These are phyloP conservation scores for Eubasilissa regina DNA, from an alignment of 1,140 invertebrate species.

Conservation along the genomic window DNA sequence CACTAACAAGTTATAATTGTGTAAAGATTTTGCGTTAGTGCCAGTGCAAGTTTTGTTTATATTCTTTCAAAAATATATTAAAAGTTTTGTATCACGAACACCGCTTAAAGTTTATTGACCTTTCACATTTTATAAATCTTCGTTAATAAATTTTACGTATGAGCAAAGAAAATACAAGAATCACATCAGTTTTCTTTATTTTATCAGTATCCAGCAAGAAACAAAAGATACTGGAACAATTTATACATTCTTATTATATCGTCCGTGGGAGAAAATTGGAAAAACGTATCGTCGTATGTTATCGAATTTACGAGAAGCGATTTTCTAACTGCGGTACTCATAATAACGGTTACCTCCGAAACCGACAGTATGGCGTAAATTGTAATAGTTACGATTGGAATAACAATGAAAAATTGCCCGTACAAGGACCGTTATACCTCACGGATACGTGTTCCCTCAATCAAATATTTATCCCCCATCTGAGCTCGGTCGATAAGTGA, in stretches of 20 bases:
- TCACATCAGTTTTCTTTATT: not conserved
- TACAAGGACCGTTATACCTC: conserved; percentile 14
- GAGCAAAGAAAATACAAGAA: not conserved
- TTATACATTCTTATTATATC: too few relatives aligned
- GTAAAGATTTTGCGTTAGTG: too few relatives aligned
- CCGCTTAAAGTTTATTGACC: too few relatives aligned
- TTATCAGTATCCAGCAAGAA: too few relatives aligned
- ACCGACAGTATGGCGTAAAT: conserved; percentile 23
- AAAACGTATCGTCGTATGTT: not conserved
- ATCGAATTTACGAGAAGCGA: conserved; percentile 24
- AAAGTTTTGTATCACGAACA: too few relatives aligned
- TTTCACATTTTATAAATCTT: too few relatives aligned
- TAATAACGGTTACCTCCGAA: not conserved
- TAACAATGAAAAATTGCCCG: conserved; percentile 49
- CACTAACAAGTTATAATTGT: too few relatives aligned
- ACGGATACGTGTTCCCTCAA: conserved; percentile 23
- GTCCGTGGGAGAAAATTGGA: not conserved
- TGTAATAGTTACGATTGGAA: conserved; percentile 33
- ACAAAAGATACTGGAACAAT: too few relatives aligned
- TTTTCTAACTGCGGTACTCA: conserved; percentile 32
- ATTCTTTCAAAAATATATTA: too few relatives aligned
- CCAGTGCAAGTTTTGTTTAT: too few relatives aligned
- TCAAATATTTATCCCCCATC: conserved; percentile 52
- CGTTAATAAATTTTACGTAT: too few relatives aligned
- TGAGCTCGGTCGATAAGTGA: conserved; percentile 6